These are phyloP conservation scores for Diplodus puntazzo DNA, from an alignment of 2,797 vertebrate genomes.

Conservation along the genomic window DNA sequence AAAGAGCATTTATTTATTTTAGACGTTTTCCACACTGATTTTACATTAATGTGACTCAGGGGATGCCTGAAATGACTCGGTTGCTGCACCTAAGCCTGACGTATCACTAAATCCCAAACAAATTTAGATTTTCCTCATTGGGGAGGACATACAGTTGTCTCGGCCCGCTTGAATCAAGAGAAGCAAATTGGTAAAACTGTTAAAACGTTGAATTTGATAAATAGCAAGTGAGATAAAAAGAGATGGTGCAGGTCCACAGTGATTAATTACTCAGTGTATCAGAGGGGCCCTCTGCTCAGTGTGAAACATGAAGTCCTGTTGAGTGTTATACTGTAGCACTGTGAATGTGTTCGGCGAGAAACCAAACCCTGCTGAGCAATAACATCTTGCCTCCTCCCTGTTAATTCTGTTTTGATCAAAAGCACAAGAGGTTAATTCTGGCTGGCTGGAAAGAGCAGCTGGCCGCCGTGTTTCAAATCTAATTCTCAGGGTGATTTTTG, in stretches of 20 bases:
- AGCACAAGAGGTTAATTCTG: constrained; percentile 78
- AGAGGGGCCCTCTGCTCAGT: constrained; percentile 44
- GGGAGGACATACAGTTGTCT: background rate
- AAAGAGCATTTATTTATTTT: too few species aligned
- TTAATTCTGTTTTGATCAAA: constrained; percentile 86
- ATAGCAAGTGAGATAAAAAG: constrained; percentile 17
- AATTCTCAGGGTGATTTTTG: constrained; percentile 59
- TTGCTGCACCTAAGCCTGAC: too few species aligned
- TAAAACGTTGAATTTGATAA: constrained; percentile 31
- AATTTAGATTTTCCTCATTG: background rate
- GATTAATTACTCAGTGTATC: constrained; percentile 60
- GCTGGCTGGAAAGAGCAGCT: constrained; percentile 77
- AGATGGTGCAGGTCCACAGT: constrained; percentile 32
- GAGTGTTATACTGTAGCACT: constrained; percentile 58
- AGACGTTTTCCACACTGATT: too few species aligned
- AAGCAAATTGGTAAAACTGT: constrained; percentile 16
- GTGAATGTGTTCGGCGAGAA: constrained; percentile 50
- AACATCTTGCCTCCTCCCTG: constrained; percentile 71
- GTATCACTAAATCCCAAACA: background rate
- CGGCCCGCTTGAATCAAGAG: constrained; percentile 23
- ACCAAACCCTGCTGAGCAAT: constrained; percentile 68
- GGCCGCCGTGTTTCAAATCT: constrained; percentile 76
- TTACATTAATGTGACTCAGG: too few species aligned
- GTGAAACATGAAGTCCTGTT: constrained; percentile 62
- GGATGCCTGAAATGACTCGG: too few species aligned